Conservation (phyloP, 1,140 invertebrate genomes). For the Coptotermes formosanus region DNA sequence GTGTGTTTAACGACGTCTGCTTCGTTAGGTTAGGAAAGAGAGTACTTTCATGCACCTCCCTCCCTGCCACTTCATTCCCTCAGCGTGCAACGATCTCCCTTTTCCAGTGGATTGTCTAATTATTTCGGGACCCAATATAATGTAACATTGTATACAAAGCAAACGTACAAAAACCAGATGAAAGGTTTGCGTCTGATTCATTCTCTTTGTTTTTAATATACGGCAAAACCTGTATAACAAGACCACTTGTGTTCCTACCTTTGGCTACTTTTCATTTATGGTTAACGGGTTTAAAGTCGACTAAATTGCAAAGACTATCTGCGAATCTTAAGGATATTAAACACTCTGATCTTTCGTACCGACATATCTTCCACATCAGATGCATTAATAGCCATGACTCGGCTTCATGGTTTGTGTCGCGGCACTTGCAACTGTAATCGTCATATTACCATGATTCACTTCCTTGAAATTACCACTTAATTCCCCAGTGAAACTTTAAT, state of each 20-base stretch:
- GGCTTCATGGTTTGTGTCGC: no score
- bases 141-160: conserved; percentile 19
- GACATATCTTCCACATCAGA: no score
- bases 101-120: conserved; percentile 8
- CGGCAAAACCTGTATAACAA: neutral
- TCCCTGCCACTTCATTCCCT: neutral
- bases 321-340: no score
- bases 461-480: no score
- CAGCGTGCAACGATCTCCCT: neutral
- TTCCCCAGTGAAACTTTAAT: no score
- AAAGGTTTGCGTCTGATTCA: conserved; percentile 1
- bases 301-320: no score
- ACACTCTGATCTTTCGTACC: no score
- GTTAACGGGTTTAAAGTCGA: no score
- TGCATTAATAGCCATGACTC: no score
- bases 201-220: neutral
- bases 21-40: conserved; percentile 16
- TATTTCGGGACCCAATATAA: conserved; percentile 15
- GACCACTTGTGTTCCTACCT: neutral
- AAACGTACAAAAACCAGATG: conserved; percentile 16
- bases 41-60: neutral
- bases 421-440: no score
- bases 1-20: neutral
- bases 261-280: no score
- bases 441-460: no score